phyloP scores from a whole-genome alignment of 2,113 vertebrate genomes.

The Tupaia tana region DNA sequence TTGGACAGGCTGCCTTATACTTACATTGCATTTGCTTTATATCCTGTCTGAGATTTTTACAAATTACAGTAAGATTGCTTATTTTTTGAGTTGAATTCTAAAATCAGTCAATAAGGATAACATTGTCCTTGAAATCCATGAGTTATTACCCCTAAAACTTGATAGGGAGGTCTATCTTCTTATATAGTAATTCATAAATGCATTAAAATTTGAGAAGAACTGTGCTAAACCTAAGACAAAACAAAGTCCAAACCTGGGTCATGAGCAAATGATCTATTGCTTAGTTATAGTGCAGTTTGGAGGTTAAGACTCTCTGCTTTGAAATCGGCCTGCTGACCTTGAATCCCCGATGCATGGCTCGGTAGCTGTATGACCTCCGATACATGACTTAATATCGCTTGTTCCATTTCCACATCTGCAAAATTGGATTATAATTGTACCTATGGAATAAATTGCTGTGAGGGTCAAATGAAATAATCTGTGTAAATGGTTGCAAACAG shows the following conservation, averaged over 20 bases:
- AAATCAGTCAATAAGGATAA: slow-evolving; percentile 28
- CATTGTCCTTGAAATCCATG: slow-evolving; percentile 1
- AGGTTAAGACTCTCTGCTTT: not conserved
- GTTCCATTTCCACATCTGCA: not conserved
- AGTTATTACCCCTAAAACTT: not conserved
- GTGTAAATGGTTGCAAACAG: not conserved
- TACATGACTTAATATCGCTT: slow-evolving; percentile 12
- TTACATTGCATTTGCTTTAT: not conserved
- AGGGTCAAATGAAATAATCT: slow-evolving; percentile 50
- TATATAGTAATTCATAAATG: not conserved
- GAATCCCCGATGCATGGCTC: not conserved
- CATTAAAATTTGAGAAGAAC: not conserved
- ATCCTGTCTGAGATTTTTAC: slow-evolving; percentile 28
- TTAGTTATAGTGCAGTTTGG: not conserved
- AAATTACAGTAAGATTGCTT: slow-evolving; percentile 2
- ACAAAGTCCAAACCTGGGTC: not conserved
- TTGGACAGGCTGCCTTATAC: not conserved
- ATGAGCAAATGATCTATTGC: not conserved
- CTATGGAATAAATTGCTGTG: not conserved
- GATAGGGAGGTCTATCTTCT: not conserved
- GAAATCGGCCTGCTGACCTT: not conserved
- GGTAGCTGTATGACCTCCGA: not conserved
- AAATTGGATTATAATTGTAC: not conserved
- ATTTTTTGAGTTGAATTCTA: slow-evolving; percentile 9
- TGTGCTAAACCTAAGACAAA: not conserved